Conservation (phyloP, 1,140 invertebrate genomes). For the Potamilus streckersoni region DNA sequence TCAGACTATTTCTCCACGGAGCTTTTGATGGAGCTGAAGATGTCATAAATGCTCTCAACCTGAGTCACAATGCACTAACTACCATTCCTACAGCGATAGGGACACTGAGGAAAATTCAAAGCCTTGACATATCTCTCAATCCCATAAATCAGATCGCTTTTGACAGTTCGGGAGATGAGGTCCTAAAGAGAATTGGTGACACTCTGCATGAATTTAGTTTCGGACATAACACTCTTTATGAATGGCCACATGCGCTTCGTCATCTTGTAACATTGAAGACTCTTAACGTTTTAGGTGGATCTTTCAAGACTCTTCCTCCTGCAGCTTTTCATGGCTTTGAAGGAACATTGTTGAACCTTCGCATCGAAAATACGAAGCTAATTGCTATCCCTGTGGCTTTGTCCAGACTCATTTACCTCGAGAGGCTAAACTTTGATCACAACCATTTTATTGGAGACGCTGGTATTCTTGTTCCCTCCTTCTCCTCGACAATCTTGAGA, state of each 20-base stretch:
- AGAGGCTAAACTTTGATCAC: too few species aligned
- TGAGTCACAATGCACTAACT: constrained; percentile 14
- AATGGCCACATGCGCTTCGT: too few species aligned
- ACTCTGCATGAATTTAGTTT: constrained; percentile 14
- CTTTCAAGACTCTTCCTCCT: too few species aligned
- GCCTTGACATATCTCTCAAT: constrained; percentile 19
- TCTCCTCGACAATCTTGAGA: neutral
- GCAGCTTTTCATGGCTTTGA: too few species aligned
- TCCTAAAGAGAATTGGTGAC: constrained; percentile 22
- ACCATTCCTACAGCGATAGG: constrained; percentile 8
- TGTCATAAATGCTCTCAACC: neutral
- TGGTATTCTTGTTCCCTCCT: constrained; percentile 24
- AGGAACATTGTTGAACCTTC: too few species aligned
- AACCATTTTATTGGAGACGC: constrained; percentile 14
- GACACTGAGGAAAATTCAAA: neutral
- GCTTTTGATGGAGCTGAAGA: constrained; percentile 6
- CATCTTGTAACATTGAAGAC: too few species aligned
- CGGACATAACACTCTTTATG: neutral
- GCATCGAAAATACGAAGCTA: too few species aligned
- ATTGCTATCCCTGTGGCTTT: too few species aligned
- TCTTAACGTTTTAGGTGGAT: too few species aligned
- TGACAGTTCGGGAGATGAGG: neutral
- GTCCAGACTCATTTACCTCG: too few species aligned
- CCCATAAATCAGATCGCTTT: constrained; percentile 20
- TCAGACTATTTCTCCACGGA: neutral